phyloP scores from a whole-genome alignment of 2,113 vertebrate species.

The Strix aluco region DNA sequence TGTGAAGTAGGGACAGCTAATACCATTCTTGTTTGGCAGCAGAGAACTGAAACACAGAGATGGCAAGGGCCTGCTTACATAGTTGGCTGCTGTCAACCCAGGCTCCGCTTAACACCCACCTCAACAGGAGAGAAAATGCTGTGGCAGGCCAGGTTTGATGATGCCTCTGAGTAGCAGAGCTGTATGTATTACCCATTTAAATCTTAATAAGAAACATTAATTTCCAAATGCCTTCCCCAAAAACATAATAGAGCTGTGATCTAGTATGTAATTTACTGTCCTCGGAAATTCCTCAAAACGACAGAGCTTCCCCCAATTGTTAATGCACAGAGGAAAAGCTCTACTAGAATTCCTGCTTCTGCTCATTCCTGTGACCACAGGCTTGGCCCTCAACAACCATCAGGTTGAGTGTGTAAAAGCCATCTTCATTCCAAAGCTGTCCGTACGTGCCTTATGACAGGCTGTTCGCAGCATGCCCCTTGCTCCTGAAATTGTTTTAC shows the following conservation, averaged over 20 bases:
- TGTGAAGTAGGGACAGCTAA: not conserved
- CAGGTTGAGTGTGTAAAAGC: conserved; percentile 10
- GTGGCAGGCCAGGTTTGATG: not conserved
- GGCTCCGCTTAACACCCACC: not conserved
- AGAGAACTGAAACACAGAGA: not conserved
- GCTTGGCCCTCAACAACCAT: not conserved
- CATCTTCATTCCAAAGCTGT: conserved; percentile 33
- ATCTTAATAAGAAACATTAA: conserved; percentile 65
- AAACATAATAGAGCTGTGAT: conserved; percentile 66
- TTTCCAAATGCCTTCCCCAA: conserved; percentile 70
- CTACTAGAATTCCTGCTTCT: conserved; percentile 57
- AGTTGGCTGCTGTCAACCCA: not conserved
- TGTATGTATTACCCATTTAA: not conserved
- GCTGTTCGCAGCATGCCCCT: not conserved
- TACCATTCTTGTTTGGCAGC: not conserved
- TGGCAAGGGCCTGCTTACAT: accelerated
- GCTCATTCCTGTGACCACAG: not conserved
- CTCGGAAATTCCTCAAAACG: conserved; percentile 75
- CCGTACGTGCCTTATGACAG: conserved; percentile 32
- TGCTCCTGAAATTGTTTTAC: not conserved
- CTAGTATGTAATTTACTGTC: conserved; percentile 62
- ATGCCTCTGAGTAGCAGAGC: not conserved
- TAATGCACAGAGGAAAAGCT: conserved; percentile 58
- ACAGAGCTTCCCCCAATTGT: conserved; percentile 78
- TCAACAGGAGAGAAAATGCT: not conserved